A percentile compares a stretch with the other conserved stretches of the same genome.
These are phyloP conservation scores for Lacanobia wlatinum DNA, from an alignment of 2,888 invertebrate genomes.

Conservation along the genomic window DNA sequence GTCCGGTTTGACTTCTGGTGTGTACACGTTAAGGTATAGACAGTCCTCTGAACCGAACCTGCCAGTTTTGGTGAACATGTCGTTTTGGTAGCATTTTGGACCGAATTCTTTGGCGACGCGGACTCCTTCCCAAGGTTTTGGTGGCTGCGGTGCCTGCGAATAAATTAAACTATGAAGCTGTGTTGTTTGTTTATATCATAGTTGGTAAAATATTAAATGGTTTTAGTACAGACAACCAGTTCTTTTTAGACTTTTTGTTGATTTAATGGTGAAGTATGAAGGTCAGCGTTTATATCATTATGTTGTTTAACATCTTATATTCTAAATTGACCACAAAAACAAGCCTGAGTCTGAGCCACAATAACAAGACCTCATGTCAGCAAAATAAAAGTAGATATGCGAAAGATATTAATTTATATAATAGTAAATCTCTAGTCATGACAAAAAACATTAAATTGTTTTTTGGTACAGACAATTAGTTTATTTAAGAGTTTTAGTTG, in stretches of 20 bases:
- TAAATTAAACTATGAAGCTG: background rate
- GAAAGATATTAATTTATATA: too few species aligned
- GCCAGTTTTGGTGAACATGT: slow-evolving; percentile 30
- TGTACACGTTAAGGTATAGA: slow-evolving; percentile 73
- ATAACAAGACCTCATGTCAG: too few species aligned
- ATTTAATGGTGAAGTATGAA: too few species aligned
- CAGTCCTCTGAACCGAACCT: slow-evolving; percentile 66
- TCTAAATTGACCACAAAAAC: too few species aligned
- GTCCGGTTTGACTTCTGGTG: slow-evolving; percentile 64
- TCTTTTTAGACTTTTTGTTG: background rate
- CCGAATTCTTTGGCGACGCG: slow-evolving; percentile 72
- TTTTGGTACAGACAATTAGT: too few species aligned
- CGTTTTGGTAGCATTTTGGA: slow-evolving; percentile 48
- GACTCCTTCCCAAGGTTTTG: slow-evolving; percentile 73
- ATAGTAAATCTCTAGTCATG: too few species aligned
- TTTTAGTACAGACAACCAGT: background rate
- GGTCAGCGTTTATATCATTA: background rate
- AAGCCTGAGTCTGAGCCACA: too few species aligned
- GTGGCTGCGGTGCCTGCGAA: slow-evolving; percentile 64
- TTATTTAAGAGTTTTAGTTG: too few species aligned
- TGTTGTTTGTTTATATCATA: background rate
- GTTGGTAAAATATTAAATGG: too few species aligned
- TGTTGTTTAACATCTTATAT: too few species aligned
- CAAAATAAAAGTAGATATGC: too few species aligned
- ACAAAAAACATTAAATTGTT: too few species aligned